These are phyloP conservation scores for Oncorhynchus clarkii DNA, from an alignment of 2,113 vertebrate genomes.

Conservation along the genomic window DNA sequence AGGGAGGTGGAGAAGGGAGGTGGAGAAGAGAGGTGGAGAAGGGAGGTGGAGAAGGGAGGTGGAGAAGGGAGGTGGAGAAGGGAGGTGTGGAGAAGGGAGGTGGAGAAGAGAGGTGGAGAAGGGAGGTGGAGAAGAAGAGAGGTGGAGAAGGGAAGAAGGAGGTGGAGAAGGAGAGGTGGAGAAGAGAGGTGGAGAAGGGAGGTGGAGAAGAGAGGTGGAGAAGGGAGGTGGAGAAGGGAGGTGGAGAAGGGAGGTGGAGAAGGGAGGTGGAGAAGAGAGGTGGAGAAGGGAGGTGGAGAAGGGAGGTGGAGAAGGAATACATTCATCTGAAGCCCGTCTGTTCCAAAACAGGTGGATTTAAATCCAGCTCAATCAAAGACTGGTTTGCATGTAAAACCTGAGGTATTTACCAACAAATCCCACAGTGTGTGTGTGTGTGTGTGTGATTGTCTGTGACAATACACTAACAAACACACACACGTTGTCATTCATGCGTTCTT, in stretches of 20 bases:
- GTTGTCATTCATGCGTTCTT: too few species aligned
- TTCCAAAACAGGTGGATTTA: slow-evolving; percentile 73
- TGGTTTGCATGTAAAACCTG: slow-evolving; percentile 42
- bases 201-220: neutral
- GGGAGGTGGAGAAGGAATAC: slow-evolving; percentile 56
- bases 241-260: neutral
- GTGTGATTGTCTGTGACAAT: slow-evolving; percentile 27
- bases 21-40: too few species aligned
- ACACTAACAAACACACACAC: too few species aligned
- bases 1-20: neutral
- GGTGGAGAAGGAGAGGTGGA: neutral
- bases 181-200: neutral
- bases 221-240: neutral
- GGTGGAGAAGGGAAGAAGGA: neutral
- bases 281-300: neutral
- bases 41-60: neutral
- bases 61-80: neutral
- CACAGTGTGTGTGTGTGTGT: slow-evolving; percentile 30
- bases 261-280: neutral
- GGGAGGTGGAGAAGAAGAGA: too few species aligned
- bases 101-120: neutral
- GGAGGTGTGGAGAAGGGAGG: neutral
- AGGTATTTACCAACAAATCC: slow-evolving; percentile 52
- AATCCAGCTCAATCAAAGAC: slow-evolving; percentile 62
- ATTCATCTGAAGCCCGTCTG: slow-evolving; percentile 50